phyloP scores from a whole-genome alignment of 2,797 vertebrate species.

The Mormyrops attenuatus region DNA sequence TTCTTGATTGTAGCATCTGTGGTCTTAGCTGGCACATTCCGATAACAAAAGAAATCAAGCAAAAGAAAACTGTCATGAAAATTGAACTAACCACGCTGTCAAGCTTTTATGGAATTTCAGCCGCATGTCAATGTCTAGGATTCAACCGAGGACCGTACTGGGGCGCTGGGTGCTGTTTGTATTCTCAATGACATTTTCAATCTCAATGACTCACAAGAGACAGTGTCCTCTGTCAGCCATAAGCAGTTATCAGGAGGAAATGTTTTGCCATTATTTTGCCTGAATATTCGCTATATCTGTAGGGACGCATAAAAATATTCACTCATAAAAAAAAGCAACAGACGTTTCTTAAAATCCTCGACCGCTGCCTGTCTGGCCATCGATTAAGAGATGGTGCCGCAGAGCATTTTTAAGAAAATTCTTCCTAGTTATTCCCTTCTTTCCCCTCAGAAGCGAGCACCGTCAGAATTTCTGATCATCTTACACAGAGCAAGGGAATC shows the following conservation, averaged over 20 bases:
- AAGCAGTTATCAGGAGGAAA: neutral
- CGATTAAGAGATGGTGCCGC: neutral
- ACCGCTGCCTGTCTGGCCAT: neutral
- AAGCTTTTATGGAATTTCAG: conserved; percentile 3
- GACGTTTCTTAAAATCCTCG: neutral
- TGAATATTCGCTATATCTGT: neutral
- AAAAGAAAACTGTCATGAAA: neutral
- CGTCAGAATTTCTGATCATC: neutral
- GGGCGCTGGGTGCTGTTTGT: neutral
- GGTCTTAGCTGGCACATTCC: neutral
- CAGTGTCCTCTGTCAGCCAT: neutral
- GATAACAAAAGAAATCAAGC: neutral
- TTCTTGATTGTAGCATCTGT: neutral
- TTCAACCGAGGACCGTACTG: neutral
- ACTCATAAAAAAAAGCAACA: neutral
- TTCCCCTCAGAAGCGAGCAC: neutral
- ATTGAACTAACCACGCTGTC: neutral
- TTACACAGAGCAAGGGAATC: neutral
- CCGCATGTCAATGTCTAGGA: neutral
- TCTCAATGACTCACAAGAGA: neutral
- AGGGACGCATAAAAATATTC: neutral
- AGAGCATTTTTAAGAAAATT: neutral
- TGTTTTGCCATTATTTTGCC: neutral
- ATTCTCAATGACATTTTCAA: neutral
- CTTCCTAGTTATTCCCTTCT: neutral